Evolutionary conservation across 30 jellyfish, hydroid and myxozoan species (phyloP).

Genomic region (Aurelia sp.): DNA sequence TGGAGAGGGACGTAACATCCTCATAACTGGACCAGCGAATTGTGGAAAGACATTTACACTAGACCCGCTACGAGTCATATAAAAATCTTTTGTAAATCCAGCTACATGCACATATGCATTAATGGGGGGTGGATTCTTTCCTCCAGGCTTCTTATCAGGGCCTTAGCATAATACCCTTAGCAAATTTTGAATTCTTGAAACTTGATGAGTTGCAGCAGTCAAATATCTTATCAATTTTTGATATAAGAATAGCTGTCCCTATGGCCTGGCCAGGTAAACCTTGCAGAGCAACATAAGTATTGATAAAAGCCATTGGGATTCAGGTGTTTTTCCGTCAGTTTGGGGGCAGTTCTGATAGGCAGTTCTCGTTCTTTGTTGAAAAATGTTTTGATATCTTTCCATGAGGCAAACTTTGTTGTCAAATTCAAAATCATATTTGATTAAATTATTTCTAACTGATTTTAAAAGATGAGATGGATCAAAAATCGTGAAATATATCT

Average conservation of each 20-base stretch:
- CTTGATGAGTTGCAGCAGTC: slow-evolving; percentile 36
- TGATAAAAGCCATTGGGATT: slow-evolving; percentile 14
- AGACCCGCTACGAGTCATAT: too few species aligned
- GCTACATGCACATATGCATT: too few species aligned
- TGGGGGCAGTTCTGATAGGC: slow-evolving; percentile 71
- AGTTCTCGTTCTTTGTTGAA: slow-evolving; percentile 35
- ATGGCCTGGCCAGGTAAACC: slow-evolving; percentile 48
- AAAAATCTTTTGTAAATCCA: too few species aligned
- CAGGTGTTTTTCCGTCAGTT: slow-evolving; percentile 37
- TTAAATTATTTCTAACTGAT: slow-evolving; percentile 23
- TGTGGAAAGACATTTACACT: too few species aligned
- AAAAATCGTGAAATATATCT: slow-evolving; percentile 15
- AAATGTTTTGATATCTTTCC: slow-evolving; percentile 35
- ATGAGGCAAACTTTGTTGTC: slow-evolving; percentile 21
- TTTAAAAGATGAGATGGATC: slow-evolving; percentile 49
- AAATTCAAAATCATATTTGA: slow-evolving; percentile 18
- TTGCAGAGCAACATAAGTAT: slow-evolving; percentile 43
- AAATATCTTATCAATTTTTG: slow-evolving; percentile 33
- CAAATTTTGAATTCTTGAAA: slow-evolving; percentile 37
- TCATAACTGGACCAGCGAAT: too few species aligned
- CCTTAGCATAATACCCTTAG: too few species aligned
- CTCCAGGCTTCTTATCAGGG: too few species aligned
- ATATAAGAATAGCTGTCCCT: slow-evolving; percentile 31
- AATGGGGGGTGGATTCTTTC: too few species aligned
- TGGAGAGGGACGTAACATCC: too few species aligned